Evolutionary conservation across 2,113 vertebrate species (phyloP), one percentile per base, ranked within the genome.

Genomic region (Oxyura jamaicensis): DNA sequence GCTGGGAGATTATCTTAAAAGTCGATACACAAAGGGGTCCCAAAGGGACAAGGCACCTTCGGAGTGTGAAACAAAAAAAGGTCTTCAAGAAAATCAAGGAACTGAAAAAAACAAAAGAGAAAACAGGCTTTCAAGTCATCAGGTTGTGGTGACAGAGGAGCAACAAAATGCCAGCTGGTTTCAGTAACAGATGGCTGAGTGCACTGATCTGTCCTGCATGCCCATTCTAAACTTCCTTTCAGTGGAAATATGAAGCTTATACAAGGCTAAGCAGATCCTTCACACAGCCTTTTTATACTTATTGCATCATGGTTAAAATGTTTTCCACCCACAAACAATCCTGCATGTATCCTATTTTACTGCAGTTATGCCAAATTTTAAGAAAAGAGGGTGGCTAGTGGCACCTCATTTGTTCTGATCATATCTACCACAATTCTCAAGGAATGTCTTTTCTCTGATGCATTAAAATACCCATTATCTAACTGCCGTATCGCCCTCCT

Each of bases 101-200:
- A 93, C 26, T 53, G 90, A 89, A 81, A 42, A 42, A 91, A 80
- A 62, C 0, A 2, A 88, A 91, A 90, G 66, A 95, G 66, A 83
- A 83, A 79, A 75, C 39, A 76, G 36, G n/a, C 35, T 90, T 93
- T 90, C 28, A 39, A 91, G 84, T 81, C 90, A 80, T 73, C 42
- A 39, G 80, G 89, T 85, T 88, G 73, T 56, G 50, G 76, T 83
- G 86, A 89, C 66, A 88, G 90, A 90, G 81, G 42, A 96, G 78
- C 77, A 75, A 79, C 88, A 96, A 93, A 96, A 93, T 90, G 83
- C 87, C 95, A 96, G 93, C 92, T 96, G 94, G 89, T 90, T 95
- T 96, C 5, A 3, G 59, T 91, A 97, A 90, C 95, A 97, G 95
- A 95, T 91, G 93, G 95, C 82, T 88, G 72, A 14, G 3, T 69